Evolutionary conservation across 2,888 invertebrate species (phyloP), one percentile per base, ranked within the genome.

Genomic region (Timema cristinae): DNA sequence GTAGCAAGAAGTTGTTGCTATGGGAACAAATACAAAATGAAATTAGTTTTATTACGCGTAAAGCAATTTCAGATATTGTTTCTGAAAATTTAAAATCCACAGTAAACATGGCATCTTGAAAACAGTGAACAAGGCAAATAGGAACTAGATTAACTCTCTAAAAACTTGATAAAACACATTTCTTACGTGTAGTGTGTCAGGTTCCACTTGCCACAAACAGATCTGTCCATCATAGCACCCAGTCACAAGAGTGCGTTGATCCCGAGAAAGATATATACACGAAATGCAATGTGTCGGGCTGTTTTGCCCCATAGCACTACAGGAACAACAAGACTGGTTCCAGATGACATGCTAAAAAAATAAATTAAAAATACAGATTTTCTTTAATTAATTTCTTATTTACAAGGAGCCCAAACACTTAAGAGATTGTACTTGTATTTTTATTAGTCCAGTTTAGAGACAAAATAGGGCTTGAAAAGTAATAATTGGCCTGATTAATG

Each of bases 201-300:
- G 91, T 77, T 94, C 91, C 59, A 94, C 90, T 83, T 92, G 90
- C 98, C 98, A 99, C 69, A 98, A 87, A 81, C 97, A 96, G 78
- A 99, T 94, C 83, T 98, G 98, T 7, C 98, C 99, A 84, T 99
- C 98, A 80, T 97, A 95, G 82, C 97, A 97, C 51, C 98, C 98
- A 5, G 98, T 98, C 67, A 97, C 93, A 67, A 99, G 86, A 10
- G 95, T 95, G 81, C 89, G 91, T 82, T 96, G 94, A 83, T 98
- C 97, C 73, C 92, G 89, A 32, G 97, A 95, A 71, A 98, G 86
- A 80, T 94, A 93, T 73, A 99, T 90, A 72, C 95, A 92, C 0
- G 97, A 97, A 77, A 99, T 94, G 81, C 97, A 97, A 84, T 98
- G 98, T 4, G 97, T 96, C 0, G 98, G 98, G 98, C 94, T 79